Evolutionary conservation across 2,797 vertebrate species (phyloP).

Genomic region (Enteromius trimaculatus): DNA sequence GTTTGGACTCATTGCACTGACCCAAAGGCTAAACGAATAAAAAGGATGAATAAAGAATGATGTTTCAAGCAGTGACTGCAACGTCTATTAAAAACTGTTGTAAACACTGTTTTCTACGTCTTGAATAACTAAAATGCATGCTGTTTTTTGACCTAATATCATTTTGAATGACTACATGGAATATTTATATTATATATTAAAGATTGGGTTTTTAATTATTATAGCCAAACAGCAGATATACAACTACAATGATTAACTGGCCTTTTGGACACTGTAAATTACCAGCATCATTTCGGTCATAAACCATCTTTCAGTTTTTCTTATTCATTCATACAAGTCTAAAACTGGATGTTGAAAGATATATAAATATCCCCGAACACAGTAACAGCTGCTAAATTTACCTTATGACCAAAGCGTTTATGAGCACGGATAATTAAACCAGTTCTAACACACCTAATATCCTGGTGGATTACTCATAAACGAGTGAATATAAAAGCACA

Average conservation of each 20-base stretch:
- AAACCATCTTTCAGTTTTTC: background rate
- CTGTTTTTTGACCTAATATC: background rate
- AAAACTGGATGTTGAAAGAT: background rate
- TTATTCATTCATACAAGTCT: too few relatives aligned
- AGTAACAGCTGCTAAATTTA: background rate
- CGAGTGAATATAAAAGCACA: conserved; percentile 4
- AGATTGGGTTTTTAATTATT: background rate
- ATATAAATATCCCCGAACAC: background rate
- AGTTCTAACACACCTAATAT: conserved; percentile 7
- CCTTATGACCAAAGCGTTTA: background rate
- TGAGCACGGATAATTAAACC: conserved; percentile 16
- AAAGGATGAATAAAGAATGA: conserved; percentile 9
- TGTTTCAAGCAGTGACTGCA: background rate
- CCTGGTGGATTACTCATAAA: conserved; percentile 23
- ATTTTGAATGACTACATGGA: background rate
- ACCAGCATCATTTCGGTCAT: background rate
- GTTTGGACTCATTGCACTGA: conserved; percentile 7
- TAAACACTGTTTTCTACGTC: background rate
- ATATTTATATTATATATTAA: too few relatives aligned
- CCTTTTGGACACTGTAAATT: background rate
- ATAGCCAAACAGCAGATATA: background rate
- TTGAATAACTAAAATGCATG: background rate
- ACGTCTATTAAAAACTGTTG: background rate
- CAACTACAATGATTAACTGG: background rate
- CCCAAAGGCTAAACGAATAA: conserved; percentile 7